Base-by-base conservation (phyloP, 2,113 vertebrate genomes). In the Lycaon pictus region DNA sequence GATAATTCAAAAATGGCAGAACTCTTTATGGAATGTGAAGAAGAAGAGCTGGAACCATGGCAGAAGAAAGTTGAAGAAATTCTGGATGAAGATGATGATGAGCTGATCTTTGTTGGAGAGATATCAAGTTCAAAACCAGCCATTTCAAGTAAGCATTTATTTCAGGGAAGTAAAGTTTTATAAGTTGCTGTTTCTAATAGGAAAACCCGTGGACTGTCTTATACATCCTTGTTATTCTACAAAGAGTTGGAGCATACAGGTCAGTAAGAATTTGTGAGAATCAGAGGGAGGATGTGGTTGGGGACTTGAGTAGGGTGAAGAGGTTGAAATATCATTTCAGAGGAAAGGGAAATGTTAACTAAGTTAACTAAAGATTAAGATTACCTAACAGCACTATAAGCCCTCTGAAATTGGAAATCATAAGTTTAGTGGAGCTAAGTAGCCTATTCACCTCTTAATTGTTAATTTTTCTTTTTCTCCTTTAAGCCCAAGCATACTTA, bases 11-110 rank as follows among this genome's bases (percentile, higher is more conserved):
- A 97, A 80, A 99, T 99, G 99, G 99, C 99, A 85, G 99, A 99
- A 98, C 99, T 99, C 76, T 99, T 99, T 98, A 99, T 99, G 99
- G 99, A 99, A 98, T 99, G 99, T 98, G 99, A 99, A 92, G 99
- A 99, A 98, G 99, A 99, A 98, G 99, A 99, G 96, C 98, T 99
- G 89, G 99, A 99, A 98, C 99, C 99, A 0, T 99, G 99, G 99
- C 99, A 99, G 97, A 99, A 99, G 96, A 99, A 99, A 98, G 97
- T 98, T 89, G 99, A 99, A 96, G 99, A 99, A 97, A 98, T 99
- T 94, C 98, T 99, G 53, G 97, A 99, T 81, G 98, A 99, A 60
- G 97, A 98, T 0, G 99, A 99, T 25, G 99, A 99, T 77, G 99
- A 99, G 65, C 99, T 99, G n/a, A 99, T 99, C 98, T 99, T 99